phyloP scores from a whole-genome alignment of 1,140 invertebrate genomes.

The Protaetia brevitarsis region DNA sequence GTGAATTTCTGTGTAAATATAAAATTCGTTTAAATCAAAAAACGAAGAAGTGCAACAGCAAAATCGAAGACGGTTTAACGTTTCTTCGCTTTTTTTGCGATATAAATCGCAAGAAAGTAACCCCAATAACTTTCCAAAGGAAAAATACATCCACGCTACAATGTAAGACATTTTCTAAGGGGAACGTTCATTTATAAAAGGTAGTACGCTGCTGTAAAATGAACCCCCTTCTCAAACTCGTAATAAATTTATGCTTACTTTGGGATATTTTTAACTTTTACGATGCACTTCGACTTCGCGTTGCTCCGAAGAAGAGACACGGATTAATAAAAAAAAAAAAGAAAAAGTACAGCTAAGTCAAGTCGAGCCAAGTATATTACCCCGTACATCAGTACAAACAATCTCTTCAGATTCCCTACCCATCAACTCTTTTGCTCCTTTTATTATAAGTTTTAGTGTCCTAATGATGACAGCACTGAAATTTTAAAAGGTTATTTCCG shows the following conservation, averaged over 20 bases:
- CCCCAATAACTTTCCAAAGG: neutral
- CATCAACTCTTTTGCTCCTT: neutral
- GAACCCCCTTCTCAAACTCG: constrained; percentile 7
- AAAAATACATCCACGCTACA: neutral
- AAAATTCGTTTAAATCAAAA: no score
- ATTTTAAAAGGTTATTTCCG: constrained; percentile 24
- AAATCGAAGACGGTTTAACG: no score
- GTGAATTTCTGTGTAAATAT: no score
- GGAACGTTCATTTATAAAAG: neutral
- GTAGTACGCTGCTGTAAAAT: constrained; percentile 2
- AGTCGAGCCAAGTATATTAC: constrained; percentile 4
- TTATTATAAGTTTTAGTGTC: constrained; percentile 24
- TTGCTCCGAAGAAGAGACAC: neutral
- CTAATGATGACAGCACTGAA: constrained; percentile 22
- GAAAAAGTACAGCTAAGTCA: neutral
- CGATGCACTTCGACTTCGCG: constrained; percentile 3
- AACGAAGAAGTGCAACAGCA: no score
- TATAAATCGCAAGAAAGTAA: neutral
- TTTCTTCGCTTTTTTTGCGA: no score
- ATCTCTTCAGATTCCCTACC: constrained; percentile 5
- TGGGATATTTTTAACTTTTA: constrained; percentile 16
- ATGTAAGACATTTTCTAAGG: neutral
- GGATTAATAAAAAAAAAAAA: neutral
- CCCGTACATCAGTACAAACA: constrained; percentile 12
- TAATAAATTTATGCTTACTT: constrained; percentile 14